Base-by-base conservation (phyloP, 2,113 vertebrate genomes). In the Corydoras sp. region DNA sequence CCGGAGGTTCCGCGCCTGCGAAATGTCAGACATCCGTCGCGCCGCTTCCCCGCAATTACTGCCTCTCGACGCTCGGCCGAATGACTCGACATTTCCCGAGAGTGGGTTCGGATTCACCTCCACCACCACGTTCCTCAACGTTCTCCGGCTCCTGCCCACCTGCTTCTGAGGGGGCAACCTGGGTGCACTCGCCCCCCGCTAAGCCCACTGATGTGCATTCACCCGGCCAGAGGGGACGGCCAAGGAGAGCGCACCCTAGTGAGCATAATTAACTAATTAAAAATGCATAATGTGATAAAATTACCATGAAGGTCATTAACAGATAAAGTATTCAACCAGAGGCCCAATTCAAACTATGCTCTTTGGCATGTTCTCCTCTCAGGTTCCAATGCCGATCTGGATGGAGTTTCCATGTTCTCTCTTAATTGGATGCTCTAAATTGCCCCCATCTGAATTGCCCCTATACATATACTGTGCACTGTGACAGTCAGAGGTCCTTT, bases 161-260 rank as follows among this genome's bases (percentile, higher is more conserved):
- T 72, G 69, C 68, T 48, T 62, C 56, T 71, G 62, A 8, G 29
- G 54, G n/a, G 59, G 49, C 68, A 62, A 54, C 59, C 13, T 56
- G 69, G 63, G 53, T 68, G 75, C 75, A 69, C 18, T 29, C 7
- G 63, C 50, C 76, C 64, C 80, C 79, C 69, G 77, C 76, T 70
- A 76, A 62, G 79, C 76, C 71, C 73, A 66, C 71, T 80, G 78
- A 81, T 75, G 79, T 71, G 73, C 76, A 62, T 29, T 76, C 66
- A 65, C 62, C 63, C 71, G 54, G 12, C 5, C 18, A 24, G 7
- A 74, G 60, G 54, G 32, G 13, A 54, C 60, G 18, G 63, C 24
- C 29, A 62, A 49, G 48, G 75, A 76, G 77, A 62, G 65, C 32
- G 53, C 51, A 0, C 13, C 51, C 51, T 12, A n/a, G n/a, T n/a